phyloP scores from a whole-genome alignment of 2,113 vertebrate genomes.

The Stercorarius parasiticus region DNA sequence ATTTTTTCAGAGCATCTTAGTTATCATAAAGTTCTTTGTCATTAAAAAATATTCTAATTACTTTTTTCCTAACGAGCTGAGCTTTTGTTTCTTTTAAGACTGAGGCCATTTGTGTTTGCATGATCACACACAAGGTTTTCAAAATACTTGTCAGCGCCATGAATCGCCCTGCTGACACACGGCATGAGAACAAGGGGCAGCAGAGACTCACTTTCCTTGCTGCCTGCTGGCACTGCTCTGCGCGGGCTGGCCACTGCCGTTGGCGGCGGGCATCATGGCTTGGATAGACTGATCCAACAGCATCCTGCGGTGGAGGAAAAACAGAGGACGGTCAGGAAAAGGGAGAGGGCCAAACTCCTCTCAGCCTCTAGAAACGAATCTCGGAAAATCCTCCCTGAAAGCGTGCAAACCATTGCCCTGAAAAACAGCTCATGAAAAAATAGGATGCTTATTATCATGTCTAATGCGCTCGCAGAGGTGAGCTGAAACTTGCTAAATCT shows the following conservation, averaged over 20 bases:
- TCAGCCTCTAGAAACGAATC: neutral
- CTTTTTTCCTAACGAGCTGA: neutral
- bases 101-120: fast-evolving
- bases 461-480: neutral
- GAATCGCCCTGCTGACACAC: neutral
- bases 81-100: neutral
- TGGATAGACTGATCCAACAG: constrained; percentile 62
- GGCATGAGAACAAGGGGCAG: neutral
- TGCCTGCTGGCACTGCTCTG: constrained; percentile 41
- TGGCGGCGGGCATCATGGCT: neutral
- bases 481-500: neutral
- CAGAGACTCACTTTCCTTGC: constrained; percentile 50
- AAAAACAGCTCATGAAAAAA: neutral
- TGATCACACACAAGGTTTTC: neutral
- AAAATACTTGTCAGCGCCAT: neutral
- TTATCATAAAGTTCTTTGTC: neutral
- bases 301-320: neutral
- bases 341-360: neutral
- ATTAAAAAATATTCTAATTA: neutral
- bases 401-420: neutral
- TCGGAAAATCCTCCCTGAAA: neutral
- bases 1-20: neutral
- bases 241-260: neutral
- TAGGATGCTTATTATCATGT: neutral
- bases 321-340: neutral